Conservation (phyloP, 2,113 vertebrate genomes). For the Indri indri region DNA sequence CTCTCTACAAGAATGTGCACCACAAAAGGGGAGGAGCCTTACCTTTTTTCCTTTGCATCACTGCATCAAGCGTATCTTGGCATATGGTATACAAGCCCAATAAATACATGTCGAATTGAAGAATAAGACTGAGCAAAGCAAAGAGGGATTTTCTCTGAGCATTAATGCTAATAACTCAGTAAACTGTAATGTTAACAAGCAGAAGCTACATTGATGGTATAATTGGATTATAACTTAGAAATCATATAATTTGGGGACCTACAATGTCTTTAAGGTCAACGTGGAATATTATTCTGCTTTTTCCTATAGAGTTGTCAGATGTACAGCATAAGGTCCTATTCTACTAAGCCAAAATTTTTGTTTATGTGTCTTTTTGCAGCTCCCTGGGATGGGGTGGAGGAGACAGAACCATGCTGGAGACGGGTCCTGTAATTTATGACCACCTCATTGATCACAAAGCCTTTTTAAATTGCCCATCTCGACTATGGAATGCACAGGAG, state of each 20-base stretch:
- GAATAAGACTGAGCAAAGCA: background rate
- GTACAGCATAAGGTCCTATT: no score
- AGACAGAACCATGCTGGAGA: no score
- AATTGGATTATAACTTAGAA: background rate
- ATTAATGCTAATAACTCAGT: background rate
- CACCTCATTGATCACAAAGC: background rate
- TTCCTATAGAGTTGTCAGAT: no score
- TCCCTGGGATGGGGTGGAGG: fast-evolving
- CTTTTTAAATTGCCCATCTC: background rate
- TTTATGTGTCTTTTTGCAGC: background rate
- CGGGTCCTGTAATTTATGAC: fast-evolving
- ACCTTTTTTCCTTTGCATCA: background rate
- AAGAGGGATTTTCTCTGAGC: background rate
- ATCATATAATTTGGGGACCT: background rate
- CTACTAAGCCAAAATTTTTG: background rate
- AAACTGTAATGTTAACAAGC: background rate
- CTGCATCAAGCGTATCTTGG: background rate
- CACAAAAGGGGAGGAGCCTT: background rate
- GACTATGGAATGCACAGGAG: no score
- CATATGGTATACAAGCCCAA: background rate
- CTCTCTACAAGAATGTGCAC: no score
- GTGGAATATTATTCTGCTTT: background rate
- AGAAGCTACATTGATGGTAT: background rate
- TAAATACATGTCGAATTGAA: background rate
- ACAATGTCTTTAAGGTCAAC: background rate